Evolutionary conservation across 2,797 vertebrate genomes (phyloP), one percentile per base, ranked within the genome.

Genomic region (Dryobates pubescens): DNA sequence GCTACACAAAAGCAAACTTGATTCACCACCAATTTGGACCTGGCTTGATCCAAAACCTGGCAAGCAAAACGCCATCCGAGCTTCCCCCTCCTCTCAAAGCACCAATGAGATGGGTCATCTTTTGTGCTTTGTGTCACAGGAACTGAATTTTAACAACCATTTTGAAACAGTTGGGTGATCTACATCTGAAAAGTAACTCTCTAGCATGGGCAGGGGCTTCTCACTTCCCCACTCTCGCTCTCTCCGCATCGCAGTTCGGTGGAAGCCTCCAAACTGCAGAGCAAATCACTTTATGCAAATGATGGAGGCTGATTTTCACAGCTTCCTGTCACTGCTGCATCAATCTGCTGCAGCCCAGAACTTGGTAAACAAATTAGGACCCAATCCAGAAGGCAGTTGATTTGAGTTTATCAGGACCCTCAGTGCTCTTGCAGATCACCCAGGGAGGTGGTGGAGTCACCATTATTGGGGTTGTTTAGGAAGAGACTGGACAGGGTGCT

Each of bases 151-250:
- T 43, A 1, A 68, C 90, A 92, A 87, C 45, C 0, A 36, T 57
- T 94, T 67, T 53, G 92, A 79, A 93, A 79, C 79, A 88, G 45
- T 4, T 72, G 76, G 89, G 71, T 92, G 94, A 71, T 74, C 93
- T 76, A 83, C 41, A 87, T 18, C 61, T 47, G 38, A 71, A 53
- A 92, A 92, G 54, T 5, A 85, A 58, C 67, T 30, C 9, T 9
- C 70, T 26, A 29, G 70, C 69, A 56, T 13, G 45, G 54, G 9
- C 65, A 12, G 30, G 45, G 59, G 74, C 56, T 85, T n/a, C 51
- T 87, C 86, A 22, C 62, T n/a, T 63, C 29, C 64, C 47, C 7
- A 8, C 49, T 51, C 49, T 24, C 49, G 4, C 76, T 75, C 64
- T 57, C 88, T 36, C 20, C 4, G 62, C 89, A 34, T 24, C 2